Evolutionary conservation across 1,140 invertebrate species (phyloP).

Genomic region (Lepidurus apus): DNA sequence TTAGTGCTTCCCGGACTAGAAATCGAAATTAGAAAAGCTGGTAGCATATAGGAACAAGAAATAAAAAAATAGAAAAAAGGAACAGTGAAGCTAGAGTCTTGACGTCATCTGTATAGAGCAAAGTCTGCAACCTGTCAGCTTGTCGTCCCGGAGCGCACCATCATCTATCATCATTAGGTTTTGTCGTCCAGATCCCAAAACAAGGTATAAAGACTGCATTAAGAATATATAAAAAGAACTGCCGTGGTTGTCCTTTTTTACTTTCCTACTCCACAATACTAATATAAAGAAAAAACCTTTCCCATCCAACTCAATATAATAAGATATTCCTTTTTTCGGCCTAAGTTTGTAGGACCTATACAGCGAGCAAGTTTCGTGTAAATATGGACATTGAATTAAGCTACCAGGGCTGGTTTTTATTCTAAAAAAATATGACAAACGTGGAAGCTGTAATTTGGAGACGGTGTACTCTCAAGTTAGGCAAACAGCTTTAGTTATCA

Average conservation of each 20-base stretch:
- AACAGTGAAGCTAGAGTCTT: not conserved
- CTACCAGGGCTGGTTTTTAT: not conserved
- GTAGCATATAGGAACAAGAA: not conserved
- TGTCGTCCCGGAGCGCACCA: not conserved
- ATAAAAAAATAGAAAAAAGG: not conserved
- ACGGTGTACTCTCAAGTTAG: not conserved
- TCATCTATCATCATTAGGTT: constrained; percentile 19
- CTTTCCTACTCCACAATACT: not conserved
- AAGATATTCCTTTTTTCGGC: too few relatives aligned
- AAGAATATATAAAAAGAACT: not conserved
- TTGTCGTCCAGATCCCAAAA: not conserved
- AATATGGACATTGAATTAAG: too few relatives aligned
- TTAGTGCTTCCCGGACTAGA: not conserved
- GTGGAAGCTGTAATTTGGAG: not conserved
- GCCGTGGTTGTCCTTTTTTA: not conserved
- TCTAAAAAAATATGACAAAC: not conserved
- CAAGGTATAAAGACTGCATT: not conserved
- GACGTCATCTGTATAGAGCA: not conserved
- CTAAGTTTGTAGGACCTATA: too few relatives aligned
- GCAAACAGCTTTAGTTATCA: constrained; percentile 6
- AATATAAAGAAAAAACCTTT: not conserved
- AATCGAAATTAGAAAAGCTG: not conserved
- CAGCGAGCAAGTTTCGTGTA: too few relatives aligned
- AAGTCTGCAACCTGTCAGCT: constrained; percentile 14
- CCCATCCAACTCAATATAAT: too few relatives aligned